A percentile compares a stretch with the other conserved stretches of the same genome.
Evolutionary conservation across 2,797 vertebrate genomes (phyloP).

Genomic region (Naso thynnoides): DNA sequence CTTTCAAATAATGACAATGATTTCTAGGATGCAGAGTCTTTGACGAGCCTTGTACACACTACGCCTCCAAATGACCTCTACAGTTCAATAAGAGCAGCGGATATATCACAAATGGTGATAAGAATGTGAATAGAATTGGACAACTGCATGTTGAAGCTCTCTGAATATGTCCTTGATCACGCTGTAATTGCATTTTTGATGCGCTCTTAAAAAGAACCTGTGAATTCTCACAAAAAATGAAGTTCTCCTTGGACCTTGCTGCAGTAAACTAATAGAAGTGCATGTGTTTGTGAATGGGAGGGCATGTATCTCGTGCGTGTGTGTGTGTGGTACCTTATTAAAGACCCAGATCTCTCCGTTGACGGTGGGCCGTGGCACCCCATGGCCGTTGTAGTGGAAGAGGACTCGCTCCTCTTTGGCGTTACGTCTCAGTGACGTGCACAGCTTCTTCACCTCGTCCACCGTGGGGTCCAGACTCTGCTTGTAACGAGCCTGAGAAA

Average conservation of each 20-base stretch:
- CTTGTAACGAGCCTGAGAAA: conserved; percentile 94
- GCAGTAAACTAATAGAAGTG: not conserved
- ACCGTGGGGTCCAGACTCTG: conserved; percentile 98
- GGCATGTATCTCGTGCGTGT: not conserved
- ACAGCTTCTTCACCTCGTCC: conserved; percentile 98
- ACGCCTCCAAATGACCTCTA: not conserved
- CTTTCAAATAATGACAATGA: not conserved
- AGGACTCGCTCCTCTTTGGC: conserved; percentile 98
- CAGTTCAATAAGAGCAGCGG: not conserved
- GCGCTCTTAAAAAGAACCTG: not conserved
- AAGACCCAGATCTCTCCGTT: conserved; percentile 99
- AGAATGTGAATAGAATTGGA: not conserved
- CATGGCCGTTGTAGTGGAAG: conserved; percentile 98
- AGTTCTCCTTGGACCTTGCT: not conserved
- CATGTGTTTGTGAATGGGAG: not conserved
- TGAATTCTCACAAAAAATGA: conserved; percentile 1
- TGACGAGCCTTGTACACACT: not conserved
- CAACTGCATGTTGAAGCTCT: not conserved
- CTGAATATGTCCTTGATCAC: not conserved
- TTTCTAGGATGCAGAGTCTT: not conserved
- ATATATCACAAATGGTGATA: not conserved
- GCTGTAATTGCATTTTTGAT: conserved; percentile 11
- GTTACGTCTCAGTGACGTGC: conserved; percentile 94
- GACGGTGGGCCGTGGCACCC: conserved; percentile 96
- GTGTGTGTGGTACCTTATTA: conserved; percentile 89